phyloP scores from a whole-genome alignment of 2,888 invertebrate species.

The Andricus quercusramuli region DNA sequence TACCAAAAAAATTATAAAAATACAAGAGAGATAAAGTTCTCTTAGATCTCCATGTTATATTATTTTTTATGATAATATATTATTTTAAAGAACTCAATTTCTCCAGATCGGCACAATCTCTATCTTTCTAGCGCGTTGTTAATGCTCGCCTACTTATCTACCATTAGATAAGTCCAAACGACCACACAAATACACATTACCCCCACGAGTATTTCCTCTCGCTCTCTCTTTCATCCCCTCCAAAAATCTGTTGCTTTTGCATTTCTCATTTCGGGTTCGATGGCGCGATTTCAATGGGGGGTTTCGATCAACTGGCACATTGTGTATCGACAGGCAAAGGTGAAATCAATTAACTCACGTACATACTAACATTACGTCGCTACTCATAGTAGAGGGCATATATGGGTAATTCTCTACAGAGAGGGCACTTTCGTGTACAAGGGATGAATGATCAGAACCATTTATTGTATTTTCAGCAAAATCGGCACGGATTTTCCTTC shows the following conservation, averaged over 20 bases:
- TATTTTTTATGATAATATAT: slow-evolving; percentile 21
- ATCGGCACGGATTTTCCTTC: too few relatives aligned
- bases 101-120: not conserved
- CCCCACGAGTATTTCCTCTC: slow-evolving; percentile 14
- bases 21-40: not conserved
- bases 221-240: slow-evolving; percentile 30
- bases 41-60: not conserved
- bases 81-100: slow-evolving; percentile 16
- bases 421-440: too few relatives aligned
- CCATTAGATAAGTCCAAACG: slow-evolving; percentile 19
- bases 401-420: not conserved
- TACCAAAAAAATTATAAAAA: not conserved
- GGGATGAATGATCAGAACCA: too few relatives aligned
- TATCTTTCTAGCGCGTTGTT: slow-evolving; percentile 13
- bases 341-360: slow-evolving; percentile 73
- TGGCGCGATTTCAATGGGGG: slow-evolving; percentile 59
- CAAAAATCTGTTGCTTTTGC: not conserved
- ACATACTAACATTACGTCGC: slow-evolving; percentile 50
- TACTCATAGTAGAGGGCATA: not conserved
- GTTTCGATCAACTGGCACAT: slow-evolving; percentile 28
- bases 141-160: slow-evolving; percentile 19
- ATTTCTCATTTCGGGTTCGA: slow-evolving; percentile 24
- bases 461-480: too few relatives aligned
- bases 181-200: slow-evolving; percentile 8
- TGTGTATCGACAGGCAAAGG: slow-evolving; percentile 63